These are phyloP conservation scores for Coenobita brevimanus DNA, from an alignment of 1,140 invertebrate species.

Conservation along the genomic window DNA sequence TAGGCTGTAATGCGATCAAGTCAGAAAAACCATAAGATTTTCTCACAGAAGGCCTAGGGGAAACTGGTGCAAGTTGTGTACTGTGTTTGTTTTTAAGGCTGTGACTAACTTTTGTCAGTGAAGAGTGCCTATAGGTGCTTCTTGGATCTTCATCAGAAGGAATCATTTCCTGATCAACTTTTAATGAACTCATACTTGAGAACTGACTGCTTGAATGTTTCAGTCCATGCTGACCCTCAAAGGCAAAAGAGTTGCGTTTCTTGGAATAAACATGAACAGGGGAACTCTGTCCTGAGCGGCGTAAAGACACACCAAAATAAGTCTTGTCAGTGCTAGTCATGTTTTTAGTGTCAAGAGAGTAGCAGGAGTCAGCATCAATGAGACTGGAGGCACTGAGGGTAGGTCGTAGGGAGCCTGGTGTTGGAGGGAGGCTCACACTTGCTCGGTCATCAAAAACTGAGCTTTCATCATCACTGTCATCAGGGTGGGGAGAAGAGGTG, in stretches of 20 bases:
- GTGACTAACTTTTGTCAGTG: constrained; percentile 19
- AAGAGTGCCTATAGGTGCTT: constrained; percentile 26
- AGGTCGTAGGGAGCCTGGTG: constrained; percentile 32
- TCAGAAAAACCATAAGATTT: not conserved
- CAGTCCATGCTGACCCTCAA: not conserved
- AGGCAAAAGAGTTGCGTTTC: constrained; percentile 12
- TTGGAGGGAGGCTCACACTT: constrained; percentile 50
- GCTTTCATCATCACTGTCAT: constrained; percentile 35
- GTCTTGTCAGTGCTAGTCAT: not conserved
- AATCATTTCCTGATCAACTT: not conserved
- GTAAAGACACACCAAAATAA: constrained; percentile 54
- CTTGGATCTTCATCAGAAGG: constrained; percentile 24
- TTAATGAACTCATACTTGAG: constrained; percentile 9
- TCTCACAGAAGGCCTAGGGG: not conserved
- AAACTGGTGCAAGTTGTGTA: not conserved
- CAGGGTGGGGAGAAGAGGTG: constrained; percentile 8
- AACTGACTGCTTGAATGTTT: not conserved
- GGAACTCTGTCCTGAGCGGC: not conserved
- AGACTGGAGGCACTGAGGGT: constrained; percentile 52
- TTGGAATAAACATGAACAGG: not conserved
- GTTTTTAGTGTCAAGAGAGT: constrained; percentile 37
- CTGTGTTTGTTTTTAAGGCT: not conserved
- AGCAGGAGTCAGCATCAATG: constrained; percentile 53
- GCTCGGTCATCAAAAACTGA: constrained; percentile 43
- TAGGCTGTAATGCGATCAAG: too few species aligned